A percentile compares a stretch with the other conserved stretches of the same genome.
Evolutionary conservation across 2,797 vertebrate species (phyloP).

Genomic region (Girardinus metallicus): DNA sequence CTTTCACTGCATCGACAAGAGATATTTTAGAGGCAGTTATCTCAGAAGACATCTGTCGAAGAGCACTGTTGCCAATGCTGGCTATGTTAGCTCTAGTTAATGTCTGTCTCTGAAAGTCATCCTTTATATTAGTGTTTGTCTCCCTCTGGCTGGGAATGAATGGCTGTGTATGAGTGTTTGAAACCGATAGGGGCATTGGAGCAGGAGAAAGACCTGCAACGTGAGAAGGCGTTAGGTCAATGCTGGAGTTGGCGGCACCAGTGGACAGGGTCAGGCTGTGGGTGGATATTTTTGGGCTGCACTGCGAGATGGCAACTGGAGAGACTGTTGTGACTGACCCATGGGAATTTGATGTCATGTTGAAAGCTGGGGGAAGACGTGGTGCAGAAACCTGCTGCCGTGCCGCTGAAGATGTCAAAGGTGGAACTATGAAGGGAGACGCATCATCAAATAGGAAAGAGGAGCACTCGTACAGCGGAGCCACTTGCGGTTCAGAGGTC

Average conservation of each 20-base stretch:
- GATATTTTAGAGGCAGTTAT: conserved; percentile 61
- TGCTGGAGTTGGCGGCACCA: conserved; percentile 40
- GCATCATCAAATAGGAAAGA: conserved; percentile 59
- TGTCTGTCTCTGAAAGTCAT: conserved; percentile 39
- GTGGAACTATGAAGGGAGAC: conserved; percentile 49
- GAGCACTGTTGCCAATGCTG: conserved; percentile 38
- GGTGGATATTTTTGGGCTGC: conserved; percentile 75
- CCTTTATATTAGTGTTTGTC: conserved; percentile 52
- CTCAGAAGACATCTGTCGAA: conserved; percentile 53
- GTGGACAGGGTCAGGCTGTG: conserved; percentile 69
- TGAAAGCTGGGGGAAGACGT: conserved; percentile 30
- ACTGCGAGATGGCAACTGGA: conserved; percentile 38
- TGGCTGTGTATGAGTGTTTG: conserved; percentile 57
- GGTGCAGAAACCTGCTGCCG: conserved; percentile 37
- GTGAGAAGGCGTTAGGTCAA: conserved; percentile 51
- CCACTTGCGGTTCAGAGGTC: conserved; percentile 69
- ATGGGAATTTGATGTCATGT: conserved; percentile 46
- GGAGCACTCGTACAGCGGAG: conserved; percentile 79
- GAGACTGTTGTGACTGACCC: conserved; percentile 51
- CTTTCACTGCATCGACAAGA: conserved; percentile 49
- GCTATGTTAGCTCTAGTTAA: conserved; percentile 35
- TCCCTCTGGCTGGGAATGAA: conserved; percentile 63
- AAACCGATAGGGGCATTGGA: conserved; percentile 62
- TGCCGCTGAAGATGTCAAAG: conserved; percentile 29
- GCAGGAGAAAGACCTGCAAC: conserved; percentile 59